phyloP scores from a whole-genome alignment of 1,140 invertebrate species.

The Bombus terrestris region DNA sequence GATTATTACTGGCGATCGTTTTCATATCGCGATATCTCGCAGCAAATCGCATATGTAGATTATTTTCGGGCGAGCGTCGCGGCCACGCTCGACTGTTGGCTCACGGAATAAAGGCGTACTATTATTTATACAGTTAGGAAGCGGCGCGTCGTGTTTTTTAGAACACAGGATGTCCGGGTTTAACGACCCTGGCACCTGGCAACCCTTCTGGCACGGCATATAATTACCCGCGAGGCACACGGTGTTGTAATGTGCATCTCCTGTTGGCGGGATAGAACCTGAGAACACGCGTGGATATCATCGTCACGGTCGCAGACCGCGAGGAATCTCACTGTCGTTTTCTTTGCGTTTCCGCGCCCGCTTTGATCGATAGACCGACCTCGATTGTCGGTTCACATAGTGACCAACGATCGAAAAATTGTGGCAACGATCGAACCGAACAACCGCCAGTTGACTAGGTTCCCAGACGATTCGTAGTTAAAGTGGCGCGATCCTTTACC shows the following conservation, averaged over 20 bases:
- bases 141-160: conserved; percentile 58
- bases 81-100: background rate
- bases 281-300: conserved; percentile 58
- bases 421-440: background rate
- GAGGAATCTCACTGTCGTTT: conserved; percentile 66
- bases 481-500: background rate
- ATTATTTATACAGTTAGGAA: conserved; percentile 65
- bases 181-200: conserved; percentile 70
- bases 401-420: conserved; percentile 40
- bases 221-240: conserved; percentile 63
- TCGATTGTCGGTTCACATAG: conserved; percentile 31
- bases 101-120: conserved; percentile 22
- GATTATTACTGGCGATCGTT: no score
- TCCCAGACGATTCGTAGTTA: background rate
- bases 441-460: background rate
- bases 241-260: conserved; percentile 59
- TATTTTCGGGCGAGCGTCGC: background rate
- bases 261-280: conserved; percentile 38
- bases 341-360: conserved; percentile 48
- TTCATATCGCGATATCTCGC: no score
- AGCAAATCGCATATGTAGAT: background rate
- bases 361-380: conserved; percentile 48
- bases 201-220: conserved; percentile 65
- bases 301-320: conserved; percentile 61
- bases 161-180: conserved; percentile 68